Evolutionary conservation across 2,113 vertebrate genomes (phyloP).

Genomic region (Oceanites oceanicus): DNA sequence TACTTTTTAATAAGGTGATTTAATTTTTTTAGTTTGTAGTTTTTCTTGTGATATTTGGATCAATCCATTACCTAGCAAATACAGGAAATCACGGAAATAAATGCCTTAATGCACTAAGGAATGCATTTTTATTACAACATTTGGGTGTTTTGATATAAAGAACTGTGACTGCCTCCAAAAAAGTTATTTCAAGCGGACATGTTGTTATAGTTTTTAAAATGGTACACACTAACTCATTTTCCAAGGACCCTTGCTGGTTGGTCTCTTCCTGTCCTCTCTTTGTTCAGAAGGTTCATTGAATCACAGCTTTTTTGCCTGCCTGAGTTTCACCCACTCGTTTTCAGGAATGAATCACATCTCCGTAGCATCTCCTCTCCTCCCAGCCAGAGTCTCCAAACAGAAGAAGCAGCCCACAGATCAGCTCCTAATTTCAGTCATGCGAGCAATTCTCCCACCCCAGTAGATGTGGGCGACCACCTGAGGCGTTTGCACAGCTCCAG

Average conservation of each 20-base stretch:
- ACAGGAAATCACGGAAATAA: not conserved
- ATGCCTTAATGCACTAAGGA: not conserved
- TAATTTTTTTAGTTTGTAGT: not conserved
- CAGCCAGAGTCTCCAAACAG: slow-evolving; percentile 25
- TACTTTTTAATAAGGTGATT: not conserved
- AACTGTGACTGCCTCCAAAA: not conserved
- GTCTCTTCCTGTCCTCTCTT: not conserved
- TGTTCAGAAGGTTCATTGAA: slow-evolving; percentile 36
- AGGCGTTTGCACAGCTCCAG: not conserved
- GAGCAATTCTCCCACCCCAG: not conserved
- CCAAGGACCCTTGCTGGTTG: not conserved
- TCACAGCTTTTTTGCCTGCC: slow-evolving; percentile 37
- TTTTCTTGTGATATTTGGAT: not conserved
- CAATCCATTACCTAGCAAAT: not conserved
- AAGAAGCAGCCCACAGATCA: slow-evolving; percentile 33
- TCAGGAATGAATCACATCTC: slow-evolving; percentile 52
- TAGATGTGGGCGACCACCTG: not conserved
- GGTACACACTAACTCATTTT: not conserved
- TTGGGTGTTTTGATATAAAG: not conserved
- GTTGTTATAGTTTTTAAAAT: not conserved
- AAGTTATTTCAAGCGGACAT: not conserved
- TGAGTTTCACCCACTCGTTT: slow-evolving; percentile 12
- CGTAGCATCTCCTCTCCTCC: slow-evolving; percentile 11
- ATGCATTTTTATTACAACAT: not conserved
- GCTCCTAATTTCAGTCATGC: slow-evolving; percentile 8